phyloP scores from a whole-genome alignment of 2,113 vertebrate species.

The Sebastes schlegelii region DNA sequence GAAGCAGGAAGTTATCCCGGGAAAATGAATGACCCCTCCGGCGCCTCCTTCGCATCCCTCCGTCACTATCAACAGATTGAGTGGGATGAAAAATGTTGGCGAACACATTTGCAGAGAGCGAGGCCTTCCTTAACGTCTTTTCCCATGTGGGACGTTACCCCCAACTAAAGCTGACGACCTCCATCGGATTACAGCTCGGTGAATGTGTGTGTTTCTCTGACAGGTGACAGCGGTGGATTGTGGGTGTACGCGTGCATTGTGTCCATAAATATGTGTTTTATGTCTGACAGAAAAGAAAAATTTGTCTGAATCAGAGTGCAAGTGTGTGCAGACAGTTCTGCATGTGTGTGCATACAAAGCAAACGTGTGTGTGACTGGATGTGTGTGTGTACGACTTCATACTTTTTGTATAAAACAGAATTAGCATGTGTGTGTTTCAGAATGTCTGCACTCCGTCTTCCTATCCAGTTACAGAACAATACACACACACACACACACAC shows the following conservation, averaged over 20 bases:
- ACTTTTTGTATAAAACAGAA: neutral
- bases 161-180: conserved; percentile 18
- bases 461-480: conserved; percentile 12
- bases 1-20: conserved; percentile 7
- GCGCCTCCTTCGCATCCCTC: conserved; percentile 4
- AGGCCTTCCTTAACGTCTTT: conserved; percentile 24
- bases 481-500: conserved; percentile 14
- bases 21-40: conserved; percentile 23
- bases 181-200: conserved; percentile 1
- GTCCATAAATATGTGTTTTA: neutral
- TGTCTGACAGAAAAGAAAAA: neutral
- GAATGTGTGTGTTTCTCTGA: neutral
- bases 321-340: neutral
- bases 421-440: neutral
- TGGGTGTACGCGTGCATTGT: no score
- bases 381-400: neutral
- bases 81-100: conserved; percentile 21
- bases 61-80: conserved; percentile 26
- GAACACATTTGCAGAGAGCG: conserved; percentile 6
- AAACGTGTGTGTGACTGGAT: neutral
- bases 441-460: neutral
- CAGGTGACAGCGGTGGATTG: neutral
- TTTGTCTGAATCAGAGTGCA: neutral
- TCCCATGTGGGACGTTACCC: conserved; percentile 33
- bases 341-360: neutral